Percentiles rank a stretch among this genome's conserved stretches.
Evolutionary conservation across 2,797 vertebrate species (phyloP).

Genomic region (Siniperca scherzeri): DNA sequence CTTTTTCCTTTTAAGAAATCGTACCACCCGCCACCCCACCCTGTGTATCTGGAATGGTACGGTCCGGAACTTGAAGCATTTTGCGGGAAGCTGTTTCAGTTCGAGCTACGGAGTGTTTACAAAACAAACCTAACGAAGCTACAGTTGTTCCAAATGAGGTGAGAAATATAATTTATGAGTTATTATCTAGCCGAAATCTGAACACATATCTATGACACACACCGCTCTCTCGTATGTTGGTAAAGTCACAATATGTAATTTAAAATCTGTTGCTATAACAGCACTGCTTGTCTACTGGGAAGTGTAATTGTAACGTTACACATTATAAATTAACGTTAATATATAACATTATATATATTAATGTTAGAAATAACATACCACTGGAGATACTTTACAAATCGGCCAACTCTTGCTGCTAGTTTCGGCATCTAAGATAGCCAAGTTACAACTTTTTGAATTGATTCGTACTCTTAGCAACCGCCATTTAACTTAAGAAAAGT

Average conservation of each 20-base stretch:
- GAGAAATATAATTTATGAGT: neutral
- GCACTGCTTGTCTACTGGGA: no score
- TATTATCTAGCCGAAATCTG: neutral
- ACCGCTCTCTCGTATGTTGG: neutral
- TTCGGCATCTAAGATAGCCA: neutral
- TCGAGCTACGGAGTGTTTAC: neutral
- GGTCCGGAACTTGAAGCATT: slow-evolving; percentile 45
- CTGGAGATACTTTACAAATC: no score
- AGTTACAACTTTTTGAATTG: neutral
- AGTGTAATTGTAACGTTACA: neutral
- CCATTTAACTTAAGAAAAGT: neutral
- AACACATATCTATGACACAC: rapidly evolving
- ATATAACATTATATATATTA: no score
- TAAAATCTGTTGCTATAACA: neutral
- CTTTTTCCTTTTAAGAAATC: neutral
- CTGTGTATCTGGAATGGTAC: slow-evolving; percentile 33
- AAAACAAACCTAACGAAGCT: neutral
- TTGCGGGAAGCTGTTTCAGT: slow-evolving; percentile 50
- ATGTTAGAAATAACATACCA: no score
- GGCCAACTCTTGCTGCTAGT: neutral
- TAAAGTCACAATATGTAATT: neutral
- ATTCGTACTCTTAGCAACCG: neutral
- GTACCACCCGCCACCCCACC: rapidly evolving
- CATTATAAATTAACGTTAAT: neutral
- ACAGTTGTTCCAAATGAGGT: slow-evolving; percentile 38